These are phyloP conservation scores for Ornithoptera priamus DNA, from an alignment of 2,888 invertebrate genomes.

Conservation along the genomic window DNA sequence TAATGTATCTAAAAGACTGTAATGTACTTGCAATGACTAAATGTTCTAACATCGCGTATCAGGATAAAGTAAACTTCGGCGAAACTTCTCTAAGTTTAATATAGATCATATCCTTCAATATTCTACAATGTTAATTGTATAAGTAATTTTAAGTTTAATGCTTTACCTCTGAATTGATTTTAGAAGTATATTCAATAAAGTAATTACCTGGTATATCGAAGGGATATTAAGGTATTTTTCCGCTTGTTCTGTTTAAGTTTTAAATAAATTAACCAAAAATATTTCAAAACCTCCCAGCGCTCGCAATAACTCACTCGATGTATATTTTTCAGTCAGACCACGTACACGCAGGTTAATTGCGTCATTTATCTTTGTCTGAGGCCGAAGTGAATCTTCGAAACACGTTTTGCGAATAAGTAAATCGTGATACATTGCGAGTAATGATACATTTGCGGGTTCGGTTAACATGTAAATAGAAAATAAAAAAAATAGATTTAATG, in stretches of 20 bases:
- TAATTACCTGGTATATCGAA: neutral
- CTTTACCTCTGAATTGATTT: too few relatives aligned
- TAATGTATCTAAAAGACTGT: too few relatives aligned
- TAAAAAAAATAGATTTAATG: too few relatives aligned
- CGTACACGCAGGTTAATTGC: conserved; percentile 6
- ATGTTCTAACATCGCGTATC: too few relatives aligned
- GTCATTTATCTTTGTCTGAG: conserved; percentile 3
- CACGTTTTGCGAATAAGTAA: neutral
- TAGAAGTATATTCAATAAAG: too few relatives aligned
- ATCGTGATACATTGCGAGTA: neutral
- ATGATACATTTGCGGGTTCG: neutral
- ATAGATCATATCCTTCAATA: too few relatives aligned
- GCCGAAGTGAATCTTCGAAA: neutral
- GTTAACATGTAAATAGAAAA: neutral
- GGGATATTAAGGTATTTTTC: neutral
- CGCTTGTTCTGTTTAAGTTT: neutral
- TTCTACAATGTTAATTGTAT: too few relatives aligned
- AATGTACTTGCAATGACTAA: too few relatives aligned
- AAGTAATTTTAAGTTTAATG: too few relatives aligned
- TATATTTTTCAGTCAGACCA: conserved; percentile 1
- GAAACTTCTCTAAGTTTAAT: too few relatives aligned
- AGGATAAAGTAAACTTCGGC: too few relatives aligned
- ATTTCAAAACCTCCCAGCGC: neutral
- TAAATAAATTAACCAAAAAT: neutral
- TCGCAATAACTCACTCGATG: neutral